These are phyloP conservation scores for Tyto alba DNA, from an alignment of 2,113 vertebrate genomes.

Conservation along the genomic window DNA sequence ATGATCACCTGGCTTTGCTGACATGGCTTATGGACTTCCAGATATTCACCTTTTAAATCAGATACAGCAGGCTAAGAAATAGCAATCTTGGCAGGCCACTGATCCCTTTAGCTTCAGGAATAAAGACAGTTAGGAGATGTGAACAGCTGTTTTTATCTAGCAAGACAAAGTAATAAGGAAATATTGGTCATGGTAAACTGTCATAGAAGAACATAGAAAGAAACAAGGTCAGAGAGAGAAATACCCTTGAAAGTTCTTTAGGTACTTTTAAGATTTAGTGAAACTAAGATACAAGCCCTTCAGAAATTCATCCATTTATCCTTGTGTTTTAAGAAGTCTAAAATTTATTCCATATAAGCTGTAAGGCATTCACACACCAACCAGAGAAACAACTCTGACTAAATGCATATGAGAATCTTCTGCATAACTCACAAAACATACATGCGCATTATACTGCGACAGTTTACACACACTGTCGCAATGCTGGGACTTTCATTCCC, in stretches of 20 bases:
- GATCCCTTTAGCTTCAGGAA: neutral
- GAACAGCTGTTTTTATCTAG: neutral
- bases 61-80: neutral
- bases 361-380: neutral
- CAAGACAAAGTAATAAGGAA: neutral
- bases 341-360: neutral
- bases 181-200: neutral
- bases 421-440: neutral
- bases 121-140: neutral
- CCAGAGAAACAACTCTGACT: neutral
- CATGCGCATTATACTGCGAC: rapidly evolving
- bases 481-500: neutral
- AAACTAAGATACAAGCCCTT: neutral
- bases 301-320: neutral
- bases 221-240: neutral
- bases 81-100: neutral
- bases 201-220: neutral
- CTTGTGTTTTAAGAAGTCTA: neutral
- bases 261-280: neutral
- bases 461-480: neutral
- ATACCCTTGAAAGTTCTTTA: neutral
- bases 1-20: neutral
- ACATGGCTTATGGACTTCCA: neutral
- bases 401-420: neutral
- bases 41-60: neutral